A percentile compares a stretch with the other conserved stretches of the same genome.
phyloP scores from a whole-genome alignment of 2,113 vertebrate species.

The Passer montanus region DNA sequence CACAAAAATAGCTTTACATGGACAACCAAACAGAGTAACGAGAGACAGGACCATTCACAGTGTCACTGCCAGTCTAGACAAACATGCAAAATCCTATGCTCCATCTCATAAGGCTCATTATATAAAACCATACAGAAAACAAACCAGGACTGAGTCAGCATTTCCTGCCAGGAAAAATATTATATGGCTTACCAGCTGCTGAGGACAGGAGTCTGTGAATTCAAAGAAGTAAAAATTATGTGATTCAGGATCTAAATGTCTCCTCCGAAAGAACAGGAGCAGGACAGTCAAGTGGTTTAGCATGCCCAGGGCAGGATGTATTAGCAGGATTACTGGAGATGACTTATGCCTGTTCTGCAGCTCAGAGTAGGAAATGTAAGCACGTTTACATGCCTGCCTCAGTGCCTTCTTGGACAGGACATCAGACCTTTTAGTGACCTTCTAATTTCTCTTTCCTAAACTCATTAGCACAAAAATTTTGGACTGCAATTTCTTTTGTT shows the following conservation, averaged over 20 bases:
- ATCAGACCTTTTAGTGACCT: neutral
- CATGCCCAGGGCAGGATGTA: neutral
- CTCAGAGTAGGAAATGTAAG: neutral
- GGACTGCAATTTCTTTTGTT: neutral
- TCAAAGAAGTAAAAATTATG: neutral
- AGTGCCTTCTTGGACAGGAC: neutral
- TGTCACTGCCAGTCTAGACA: neutral
- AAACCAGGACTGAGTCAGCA: neutral
- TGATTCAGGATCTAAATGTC: neutral
- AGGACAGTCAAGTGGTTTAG: neutral
- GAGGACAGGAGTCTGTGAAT: neutral
- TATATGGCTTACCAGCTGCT: neutral
- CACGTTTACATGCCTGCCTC: neutral
- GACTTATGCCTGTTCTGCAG: neutral
- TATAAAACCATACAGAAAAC: slow-evolving; percentile 26
- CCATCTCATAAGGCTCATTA: neutral
- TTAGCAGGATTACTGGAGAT: neutral
- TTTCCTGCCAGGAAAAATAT: slow-evolving; percentile 21
- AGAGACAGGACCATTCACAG: neutral
- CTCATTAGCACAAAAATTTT: neutral
- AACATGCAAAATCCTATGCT: neutral
- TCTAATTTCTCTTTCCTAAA: neutral
- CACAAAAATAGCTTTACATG: neutral
- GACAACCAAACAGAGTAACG: neutral
- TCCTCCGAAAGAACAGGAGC: neutral